Evolutionary conservation across 2,888 invertebrate genomes (phyloP).

Genomic region (Lucinisca nassula): DNA sequence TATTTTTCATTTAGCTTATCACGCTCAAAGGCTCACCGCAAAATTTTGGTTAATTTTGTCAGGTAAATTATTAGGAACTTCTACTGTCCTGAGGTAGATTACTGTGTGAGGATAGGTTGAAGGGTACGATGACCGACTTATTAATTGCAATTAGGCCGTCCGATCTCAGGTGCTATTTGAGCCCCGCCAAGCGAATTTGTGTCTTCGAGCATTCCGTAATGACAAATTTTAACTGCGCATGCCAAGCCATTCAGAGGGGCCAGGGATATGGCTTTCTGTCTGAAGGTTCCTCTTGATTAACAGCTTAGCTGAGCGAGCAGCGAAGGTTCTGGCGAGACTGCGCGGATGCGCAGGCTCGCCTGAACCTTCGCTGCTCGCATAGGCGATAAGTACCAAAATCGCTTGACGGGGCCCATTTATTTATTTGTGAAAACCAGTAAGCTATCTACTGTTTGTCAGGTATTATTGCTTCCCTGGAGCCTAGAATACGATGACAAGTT

Average conservation of each 20-base stretch:
- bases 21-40: background rate
- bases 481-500: background rate
- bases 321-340: no score
- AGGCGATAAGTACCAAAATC: no score
- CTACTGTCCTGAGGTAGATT: background rate
- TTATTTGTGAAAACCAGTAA: background rate
- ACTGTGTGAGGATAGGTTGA: slow-evolving; percentile 4
- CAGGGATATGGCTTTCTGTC: no score
- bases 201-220: no score
- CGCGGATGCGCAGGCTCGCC: no score
- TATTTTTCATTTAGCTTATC: slow-evolving; percentile 28
- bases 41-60: background rate
- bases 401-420: no score
- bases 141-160: slow-evolving; percentile 69
- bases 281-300: no score
- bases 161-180: background rate
- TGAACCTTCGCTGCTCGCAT: no score
- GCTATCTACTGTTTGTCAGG: slow-evolving; percentile 1
- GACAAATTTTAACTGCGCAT: no score
- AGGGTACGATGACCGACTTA: slow-evolving; percentile 37
- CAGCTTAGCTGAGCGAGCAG: no score
- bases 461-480: background rate
- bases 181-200: no score
- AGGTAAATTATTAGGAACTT: background rate
- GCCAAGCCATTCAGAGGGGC: no score